Conservation (phyloP, 2,888 invertebrate genomes). For the Neelides folsomi region DNA sequence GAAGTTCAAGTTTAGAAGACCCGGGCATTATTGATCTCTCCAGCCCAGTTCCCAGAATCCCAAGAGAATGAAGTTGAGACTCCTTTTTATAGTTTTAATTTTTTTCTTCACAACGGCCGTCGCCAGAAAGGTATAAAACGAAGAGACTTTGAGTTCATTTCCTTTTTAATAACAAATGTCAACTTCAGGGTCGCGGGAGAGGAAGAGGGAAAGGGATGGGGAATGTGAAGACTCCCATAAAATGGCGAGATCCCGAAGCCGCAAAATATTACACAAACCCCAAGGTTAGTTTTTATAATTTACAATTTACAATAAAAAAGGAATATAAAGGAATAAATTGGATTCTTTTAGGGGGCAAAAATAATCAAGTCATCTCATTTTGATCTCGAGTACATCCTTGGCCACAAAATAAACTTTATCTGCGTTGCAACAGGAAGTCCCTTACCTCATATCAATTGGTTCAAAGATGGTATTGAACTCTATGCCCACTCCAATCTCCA, state of each 20-base stretch:
- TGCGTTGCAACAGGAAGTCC: slow-evolving; percentile 83
- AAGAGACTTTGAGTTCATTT: neutral
- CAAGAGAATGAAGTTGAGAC: no score
- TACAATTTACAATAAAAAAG: neutral
- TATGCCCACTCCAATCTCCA: slow-evolving; percentile 77
- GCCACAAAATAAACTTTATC: slow-evolving; percentile 84
- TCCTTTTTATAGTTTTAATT: slow-evolving; percentile 2
- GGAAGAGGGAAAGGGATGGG: slow-evolving; percentile 10
- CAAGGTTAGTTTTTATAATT: slow-evolving; percentile 49
- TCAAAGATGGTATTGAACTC: slow-evolving; percentile 85
- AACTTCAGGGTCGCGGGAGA: slow-evolving; percentile 12
- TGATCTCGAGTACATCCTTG: slow-evolving; percentile 82
- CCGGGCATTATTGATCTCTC: no score
- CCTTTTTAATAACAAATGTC: slow-evolving; percentile 3
- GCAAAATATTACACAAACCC: slow-evolving; percentile 83
- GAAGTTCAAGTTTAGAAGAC: no score
- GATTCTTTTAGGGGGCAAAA: slow-evolving; percentile 56
- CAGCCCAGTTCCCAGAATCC: no score
- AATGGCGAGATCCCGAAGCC: slow-evolving; percentile 76
- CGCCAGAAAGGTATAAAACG: slow-evolving; percentile 6
- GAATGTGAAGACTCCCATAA: slow-evolving; percentile 47
- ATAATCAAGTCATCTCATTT: slow-evolving; percentile 79
- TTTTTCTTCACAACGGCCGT: neutral
- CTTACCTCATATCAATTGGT: slow-evolving; percentile 76
- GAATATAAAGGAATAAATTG: neutral